These are phyloP conservation scores for Python bivittatus DNA, from an alignment of 2,113 vertebrate genomes.

Conservation along the genomic window DNA sequence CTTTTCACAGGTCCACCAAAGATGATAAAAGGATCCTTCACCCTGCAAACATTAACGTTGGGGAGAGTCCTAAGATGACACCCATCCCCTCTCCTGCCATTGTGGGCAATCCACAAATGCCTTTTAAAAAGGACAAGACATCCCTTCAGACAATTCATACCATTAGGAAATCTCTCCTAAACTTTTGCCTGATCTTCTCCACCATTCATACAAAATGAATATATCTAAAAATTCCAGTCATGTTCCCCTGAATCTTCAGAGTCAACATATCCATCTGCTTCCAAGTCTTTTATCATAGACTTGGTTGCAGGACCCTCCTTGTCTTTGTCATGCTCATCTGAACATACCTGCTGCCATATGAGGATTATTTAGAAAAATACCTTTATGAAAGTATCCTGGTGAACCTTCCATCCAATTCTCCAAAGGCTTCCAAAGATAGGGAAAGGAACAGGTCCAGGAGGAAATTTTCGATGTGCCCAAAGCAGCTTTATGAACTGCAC, in stretches of 20 bases:
- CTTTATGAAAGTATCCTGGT: constrained; percentile 58
- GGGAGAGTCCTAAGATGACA: background rate
- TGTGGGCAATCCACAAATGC: background rate
- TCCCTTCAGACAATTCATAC: background rate
- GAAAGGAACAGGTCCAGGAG: constrained; percentile 64
- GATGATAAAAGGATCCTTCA: too few species aligned
- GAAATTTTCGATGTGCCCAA: constrained; percentile 49
- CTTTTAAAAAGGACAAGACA: background rate
- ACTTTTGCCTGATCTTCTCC: background rate
- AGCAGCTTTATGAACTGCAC: constrained; percentile 55
- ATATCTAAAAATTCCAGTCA: background rate
- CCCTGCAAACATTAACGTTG: too few species aligned
- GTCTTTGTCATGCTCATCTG: background rate
- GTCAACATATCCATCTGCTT: background rate
- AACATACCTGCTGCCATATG: background rate
- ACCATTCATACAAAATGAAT: background rate
- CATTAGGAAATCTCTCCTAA: background rate
- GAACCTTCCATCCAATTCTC: constrained; percentile 67
- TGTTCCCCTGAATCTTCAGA: background rate
- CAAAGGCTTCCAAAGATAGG: constrained; percentile 68
- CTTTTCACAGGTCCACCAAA: too few species aligned
- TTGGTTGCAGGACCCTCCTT: background rate
- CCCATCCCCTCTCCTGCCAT: background rate
- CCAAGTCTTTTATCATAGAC: background rate
- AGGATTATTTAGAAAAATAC: constrained; percentile 43